Evolutionary conservation across 2,113 vertebrate species (phyloP), one percentile per base, ranked within the genome.

Genomic region (Reinhardtius hippoglossoides): DNA sequence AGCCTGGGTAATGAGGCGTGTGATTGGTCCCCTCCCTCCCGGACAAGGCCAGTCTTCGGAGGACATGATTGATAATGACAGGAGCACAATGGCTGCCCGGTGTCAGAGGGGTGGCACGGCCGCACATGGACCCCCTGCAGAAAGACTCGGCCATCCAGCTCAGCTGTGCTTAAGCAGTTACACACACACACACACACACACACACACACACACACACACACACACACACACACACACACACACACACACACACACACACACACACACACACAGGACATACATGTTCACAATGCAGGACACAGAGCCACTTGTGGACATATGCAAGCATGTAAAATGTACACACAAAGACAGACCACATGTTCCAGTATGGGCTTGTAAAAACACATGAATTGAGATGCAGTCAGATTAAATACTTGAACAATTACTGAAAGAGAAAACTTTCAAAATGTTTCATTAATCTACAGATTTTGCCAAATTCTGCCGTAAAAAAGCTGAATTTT

Each of bases 1-100:
- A 95, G 94, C 94, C 84, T 87, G 94, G 89, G 81, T 95, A 94
- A 95, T 95, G 95, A 94, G 93, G 92, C 94, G 88, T 93, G 90
- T 95, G 94, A 95, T 95, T 92, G 91, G 91, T 91, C 87, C 87
- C 94, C 94, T 92, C 94, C 93, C 90, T 94, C 88, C 74, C 35
- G 90, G 91, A 94, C 91, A 94, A 92, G 92, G 85, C 89, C 60
- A 55, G 87, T 90, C 91, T 93, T 93, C 9, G 82, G 91, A 74
- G 56, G 76, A 90, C 85, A 80, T 95, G 93, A 95, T 94, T 93
- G 93, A 95, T 95, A 85, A 73, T 93, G 95, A 95, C 94, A 94
- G 89, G 52, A 79, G 76, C 85, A 95, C 94, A 94, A 95, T 93
- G 87, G 83, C 73, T 56, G 74, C 84, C 92, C 74, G 88, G 92